Evolutionary conservation across 2,797 vertebrate species (phyloP), one percentile per base, ranked within the genome.

Genomic region (Tadarida brasiliensis): DNA sequence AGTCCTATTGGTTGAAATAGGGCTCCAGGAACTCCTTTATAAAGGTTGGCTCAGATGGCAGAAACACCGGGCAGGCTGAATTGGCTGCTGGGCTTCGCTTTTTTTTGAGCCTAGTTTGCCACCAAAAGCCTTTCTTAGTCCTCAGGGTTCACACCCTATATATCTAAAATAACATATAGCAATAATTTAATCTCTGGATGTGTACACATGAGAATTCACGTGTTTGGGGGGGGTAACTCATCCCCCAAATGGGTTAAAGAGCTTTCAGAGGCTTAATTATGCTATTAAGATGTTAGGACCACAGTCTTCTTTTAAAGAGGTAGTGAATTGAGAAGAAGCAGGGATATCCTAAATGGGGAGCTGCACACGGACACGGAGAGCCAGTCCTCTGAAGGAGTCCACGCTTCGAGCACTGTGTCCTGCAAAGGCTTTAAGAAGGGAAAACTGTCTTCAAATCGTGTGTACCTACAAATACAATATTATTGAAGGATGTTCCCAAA

Each of bases 391-490:
- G 33, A 11, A 15, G 11, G 47, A 49, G 67, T 2, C 51, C 30
- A 9, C n/a, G 9, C 61, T 93, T 67, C 1, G n/a, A 78, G 83
- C 49, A 22, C n/a, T 15, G 16, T 33, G 63, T 92, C 68, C 49
- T 20, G 19, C 12, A 77, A 63, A 93, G 82, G 49, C 24, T 54
- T 49, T n/a, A 94, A 87, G 77, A 85, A 81, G 33, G 63, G 44
- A 70, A 84, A 87, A 71, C 7, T 5, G 54, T 65, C 65, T 57
- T 26, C 4, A 47, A 91, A 47, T 61, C n/a, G 22, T 19, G 30
- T 26, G 44, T n/a, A 63, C 80, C 90, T 91, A 94, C 86, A 91
- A 90, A 95, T n/a, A 92, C 84, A 86, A 59, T 44, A 89, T 44
- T 88, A 92, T 71, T 44, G 93, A 92, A 95, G 54, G 15, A n/a